Percentiles rank a stretch among this genome's conserved stretches.
Evolutionary conservation across 2,888 invertebrate species (phyloP).

Genomic region (Dasypogon diadema): DNA sequence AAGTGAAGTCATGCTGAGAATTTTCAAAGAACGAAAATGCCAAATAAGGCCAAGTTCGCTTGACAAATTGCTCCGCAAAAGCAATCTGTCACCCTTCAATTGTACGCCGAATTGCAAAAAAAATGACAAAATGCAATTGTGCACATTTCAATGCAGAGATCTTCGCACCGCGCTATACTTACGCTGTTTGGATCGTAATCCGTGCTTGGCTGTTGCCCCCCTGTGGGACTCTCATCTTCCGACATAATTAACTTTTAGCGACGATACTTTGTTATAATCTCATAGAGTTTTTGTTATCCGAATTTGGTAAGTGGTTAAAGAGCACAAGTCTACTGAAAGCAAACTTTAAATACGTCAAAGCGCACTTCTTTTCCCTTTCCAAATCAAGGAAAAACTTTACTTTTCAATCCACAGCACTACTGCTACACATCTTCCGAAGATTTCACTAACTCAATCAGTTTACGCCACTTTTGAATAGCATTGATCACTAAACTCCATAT

Average conservation of each 20-base stretch:
- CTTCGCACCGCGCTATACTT: slow-evolving; percentile 36
- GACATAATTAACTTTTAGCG: slow-evolving; percentile 54
- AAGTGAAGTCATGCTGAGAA: background rate
- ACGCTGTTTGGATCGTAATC: slow-evolving; percentile 56
- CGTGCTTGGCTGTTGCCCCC: slow-evolving; percentile 44
- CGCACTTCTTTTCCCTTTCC: background rate
- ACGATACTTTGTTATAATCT: slow-evolving; percentile 40
- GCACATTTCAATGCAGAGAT: background rate
- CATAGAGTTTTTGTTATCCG: slow-evolving; percentile 8
- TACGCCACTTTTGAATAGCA: slow-evolving; percentile 6
- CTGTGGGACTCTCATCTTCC: slow-evolving; percentile 55
- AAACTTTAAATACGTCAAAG: slow-evolving; percentile 6
- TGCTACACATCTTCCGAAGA: slow-evolving; percentile 26
- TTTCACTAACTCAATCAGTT: slow-evolving; percentile 9
- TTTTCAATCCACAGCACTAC: slow-evolving; percentile 47
- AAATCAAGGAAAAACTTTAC: slow-evolving; percentile 11
- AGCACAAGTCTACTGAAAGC: background rate
- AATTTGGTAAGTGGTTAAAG: background rate
- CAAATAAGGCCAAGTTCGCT: slow-evolving; percentile 19
- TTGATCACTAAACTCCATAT: background rate
- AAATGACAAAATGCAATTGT: background rate
- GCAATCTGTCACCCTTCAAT: slow-evolving; percentile 3
- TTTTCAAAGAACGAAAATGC: slow-evolving; percentile 1
- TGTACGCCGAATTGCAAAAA: background rate
- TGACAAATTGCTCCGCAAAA: background rate